Evolutionary conservation across 1,140 invertebrate genomes (phyloP).

Genomic region (Drepana arcuata): DNA sequence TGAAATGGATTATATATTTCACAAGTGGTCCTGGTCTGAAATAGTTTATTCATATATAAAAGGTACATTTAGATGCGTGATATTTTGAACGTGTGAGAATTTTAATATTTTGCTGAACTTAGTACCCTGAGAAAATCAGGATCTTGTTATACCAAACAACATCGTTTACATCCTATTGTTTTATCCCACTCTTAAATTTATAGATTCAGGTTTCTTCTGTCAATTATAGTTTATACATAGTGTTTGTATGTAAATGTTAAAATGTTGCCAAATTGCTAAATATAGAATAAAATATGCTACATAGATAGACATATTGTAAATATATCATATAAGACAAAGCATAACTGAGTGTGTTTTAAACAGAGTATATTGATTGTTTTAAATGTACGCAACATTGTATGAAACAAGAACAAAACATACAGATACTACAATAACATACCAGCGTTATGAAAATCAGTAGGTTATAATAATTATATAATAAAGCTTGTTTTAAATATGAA

Average conservation of each 20-base stretch:
- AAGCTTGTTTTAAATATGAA: slow-evolving; percentile 64
- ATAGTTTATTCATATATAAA: too few species aligned
- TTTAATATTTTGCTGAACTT: too few species aligned
- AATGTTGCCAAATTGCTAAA: slow-evolving; percentile 64
- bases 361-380: slow-evolving; percentile 43
- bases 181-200: slow-evolving; percentile 1
- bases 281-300: slow-evolving; percentile 46
- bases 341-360: slow-evolving; percentile 52
- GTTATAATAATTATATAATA: slow-evolving; percentile 48
- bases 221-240: slow-evolving; percentile 54
- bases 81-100: too few species aligned
- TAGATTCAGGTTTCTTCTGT: slow-evolving; percentile 57
- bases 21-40: too few species aligned
- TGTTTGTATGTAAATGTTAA: slow-evolving; percentile 49
- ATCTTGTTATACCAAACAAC: neutral
- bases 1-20: too few species aligned
- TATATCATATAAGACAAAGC: slow-evolving; percentile 54
- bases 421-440: slow-evolving; percentile 32
- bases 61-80: too few species aligned
- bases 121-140: too few species aligned
- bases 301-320: slow-evolving; percentile 57
- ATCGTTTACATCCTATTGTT: neutral
- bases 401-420: too few species aligned
- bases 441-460: slow-evolving; percentile 45
- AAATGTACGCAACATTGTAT: slow-evolving; percentile 22